Conservation (phyloP, 2,113 vertebrate species). For the Oryzias javanicus region DNA sequence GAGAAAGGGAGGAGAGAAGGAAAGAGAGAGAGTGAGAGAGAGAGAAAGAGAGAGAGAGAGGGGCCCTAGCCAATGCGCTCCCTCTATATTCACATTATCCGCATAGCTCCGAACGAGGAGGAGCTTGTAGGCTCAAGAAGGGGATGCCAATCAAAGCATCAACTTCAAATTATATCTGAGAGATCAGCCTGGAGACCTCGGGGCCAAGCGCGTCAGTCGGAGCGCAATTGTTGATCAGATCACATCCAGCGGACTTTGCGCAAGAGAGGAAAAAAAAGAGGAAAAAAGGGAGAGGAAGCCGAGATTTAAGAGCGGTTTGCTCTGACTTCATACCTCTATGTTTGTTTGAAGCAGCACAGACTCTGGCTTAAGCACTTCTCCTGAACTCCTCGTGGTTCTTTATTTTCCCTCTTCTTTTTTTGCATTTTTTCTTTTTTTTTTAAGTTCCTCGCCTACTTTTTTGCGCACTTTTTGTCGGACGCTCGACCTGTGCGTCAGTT, state of each 20-base stretch:
- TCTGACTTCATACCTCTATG: constrained; percentile 66
- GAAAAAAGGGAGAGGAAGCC: constrained; percentile 49
- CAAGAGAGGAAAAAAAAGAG: constrained; percentile 43
- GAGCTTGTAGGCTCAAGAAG: constrained; percentile 87
- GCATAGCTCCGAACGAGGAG: constrained; percentile 83
- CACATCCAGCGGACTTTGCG: constrained; percentile 92
- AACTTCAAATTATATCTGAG: constrained; percentile 98
- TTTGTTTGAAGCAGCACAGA: constrained; percentile 51
- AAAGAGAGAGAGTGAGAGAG: constrained; percentile 5
- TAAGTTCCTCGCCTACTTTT: constrained; percentile 20
- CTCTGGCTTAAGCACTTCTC: constrained; percentile 53
- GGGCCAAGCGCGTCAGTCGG: constrained; percentile 96
- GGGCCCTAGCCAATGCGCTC: constrained; percentile 79
- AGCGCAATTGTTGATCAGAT: constrained; percentile 95
- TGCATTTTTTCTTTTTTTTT: constrained; percentile 35
- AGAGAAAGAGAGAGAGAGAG: constrained; percentile 37
- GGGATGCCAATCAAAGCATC: constrained; percentile 97
- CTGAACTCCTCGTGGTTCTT: constrained; percentile 42
- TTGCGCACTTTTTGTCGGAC: constrained; percentile 57
- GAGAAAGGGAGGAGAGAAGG: constrained; percentile 29
- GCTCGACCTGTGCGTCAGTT: constrained; percentile 41
- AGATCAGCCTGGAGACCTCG: constrained; percentile 94
- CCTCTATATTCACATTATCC: constrained; percentile 77
- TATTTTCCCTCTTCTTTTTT: constrained; percentile 9
- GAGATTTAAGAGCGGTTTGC: constrained; percentile 79